Base-by-base conservation (phyloP, 1,140 invertebrate species). In the Drosophila arizonae region DNA sequence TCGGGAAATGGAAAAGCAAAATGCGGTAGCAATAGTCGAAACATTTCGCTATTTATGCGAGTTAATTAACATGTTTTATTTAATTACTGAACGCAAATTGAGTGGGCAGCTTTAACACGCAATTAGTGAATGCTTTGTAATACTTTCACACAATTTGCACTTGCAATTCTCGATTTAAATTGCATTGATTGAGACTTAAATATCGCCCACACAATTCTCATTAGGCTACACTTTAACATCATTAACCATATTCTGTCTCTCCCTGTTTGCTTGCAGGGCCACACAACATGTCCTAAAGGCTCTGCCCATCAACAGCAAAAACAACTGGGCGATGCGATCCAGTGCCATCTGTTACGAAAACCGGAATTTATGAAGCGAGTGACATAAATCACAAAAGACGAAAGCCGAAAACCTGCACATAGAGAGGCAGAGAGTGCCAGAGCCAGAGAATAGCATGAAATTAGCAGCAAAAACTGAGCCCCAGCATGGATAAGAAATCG, bases 401-500 rank as follows among this genome's bases (percentile, higher is more conserved):
- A 15, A 24, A 46, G 1, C 30, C 55, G 4, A 63, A 56, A 48
- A 60, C 28, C 54, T 41, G 39, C 36, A 39, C 6, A 9, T 17
- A 26, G 36, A 33, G 11, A 54, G 13, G 17, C 5, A 33, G 43
- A 6, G 13, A 55, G 17, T 5, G 9, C 54, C 39, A 46, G 5
- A 65, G 17, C 13, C 17, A 58, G 30, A 50, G 48, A 55, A 72
- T 68, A 72, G 70, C 56, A 74, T 74, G 72, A 58, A 74, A 74
- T 74, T 74, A 63, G 58, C 48, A 39, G 50, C 24, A 74, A 57
- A 55, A 71, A 60, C 33, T 58, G 60, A 24, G 60, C 15, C 24
- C 28, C 50, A 77, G 63, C 57, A 80, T 80, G 78, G 72, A 80
- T 58, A 77, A 76, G 58, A 81, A 79, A 77, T 77, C 66, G 36